These are phyloP conservation scores for Hypercompe scribonia DNA, from an alignment of 2,888 invertebrate genomes.

Conservation along the genomic window DNA sequence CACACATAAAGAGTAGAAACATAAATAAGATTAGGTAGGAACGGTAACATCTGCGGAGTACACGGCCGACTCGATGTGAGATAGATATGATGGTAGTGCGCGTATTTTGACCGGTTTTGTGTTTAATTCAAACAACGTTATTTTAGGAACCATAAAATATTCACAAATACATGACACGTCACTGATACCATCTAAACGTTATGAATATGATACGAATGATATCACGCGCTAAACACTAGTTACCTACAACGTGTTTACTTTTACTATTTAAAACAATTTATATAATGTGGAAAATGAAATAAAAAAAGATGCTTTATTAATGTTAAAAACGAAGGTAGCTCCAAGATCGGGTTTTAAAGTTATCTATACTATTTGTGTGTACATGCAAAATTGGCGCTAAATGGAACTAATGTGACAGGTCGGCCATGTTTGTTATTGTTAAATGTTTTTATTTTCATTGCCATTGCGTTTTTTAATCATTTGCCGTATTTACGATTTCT, in stretches of 20 bases:
- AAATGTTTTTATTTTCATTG: too few relatives aligned
- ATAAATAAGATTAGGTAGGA: background rate
- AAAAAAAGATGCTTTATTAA: background rate
- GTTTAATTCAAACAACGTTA: background rate
- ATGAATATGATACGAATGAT: background rate
- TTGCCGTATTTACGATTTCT: too few relatives aligned
- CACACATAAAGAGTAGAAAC: background rate
- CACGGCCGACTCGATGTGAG: background rate
- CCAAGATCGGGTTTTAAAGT: background rate
- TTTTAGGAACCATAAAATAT: background rate
- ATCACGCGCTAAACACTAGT: background rate
- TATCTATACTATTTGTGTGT: background rate
- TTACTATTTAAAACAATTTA: background rate
- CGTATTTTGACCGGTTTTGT: background rate
- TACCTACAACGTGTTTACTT: background rate
- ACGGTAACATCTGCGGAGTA: background rate
- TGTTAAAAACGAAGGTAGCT: background rate
- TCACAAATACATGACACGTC: background rate
- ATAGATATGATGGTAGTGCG: background rate
- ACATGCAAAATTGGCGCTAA: too few relatives aligned
- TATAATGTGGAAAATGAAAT: background rate
- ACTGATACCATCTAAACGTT: background rate
- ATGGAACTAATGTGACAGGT: too few relatives aligned
- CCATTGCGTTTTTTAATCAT: too few relatives aligned
- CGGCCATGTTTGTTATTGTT: too few relatives aligned